phyloP scores from a whole-genome alignment of 1,140 invertebrate species.

The Ceratina australensis region DNA sequence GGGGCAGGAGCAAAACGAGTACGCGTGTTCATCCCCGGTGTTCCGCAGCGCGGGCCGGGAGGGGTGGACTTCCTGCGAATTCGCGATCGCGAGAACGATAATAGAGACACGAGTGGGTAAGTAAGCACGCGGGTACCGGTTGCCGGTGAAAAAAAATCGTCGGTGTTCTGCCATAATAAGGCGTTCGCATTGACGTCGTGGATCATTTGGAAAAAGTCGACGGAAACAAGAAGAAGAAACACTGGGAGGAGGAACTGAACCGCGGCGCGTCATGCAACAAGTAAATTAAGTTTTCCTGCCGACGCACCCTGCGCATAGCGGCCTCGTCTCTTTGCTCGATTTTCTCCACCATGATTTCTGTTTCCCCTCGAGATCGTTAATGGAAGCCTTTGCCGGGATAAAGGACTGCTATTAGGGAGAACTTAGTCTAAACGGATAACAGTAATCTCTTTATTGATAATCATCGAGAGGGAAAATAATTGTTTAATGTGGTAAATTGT shows the following conservation, averaged over 20 bases:
- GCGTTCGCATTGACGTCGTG: slow-evolving; percentile 15
- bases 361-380: background rate
- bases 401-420: background rate
- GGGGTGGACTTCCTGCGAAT: slow-evolving; percentile 27
- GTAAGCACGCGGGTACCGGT: slow-evolving; percentile 4
- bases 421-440: too few relatives aligned
- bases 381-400: background rate
- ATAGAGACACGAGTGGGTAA: slow-evolving; percentile 23
- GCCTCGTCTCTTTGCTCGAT: background rate
- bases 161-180: slow-evolving; percentile 14
- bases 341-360: background rate
- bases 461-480: too few relatives aligned
- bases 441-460: too few relatives aligned
- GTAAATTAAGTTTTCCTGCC: slow-evolving; percentile 28
- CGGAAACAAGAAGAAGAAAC: slow-evolving; percentile 2
- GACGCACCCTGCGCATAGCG: background rate
- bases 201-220: slow-evolving; percentile 2
- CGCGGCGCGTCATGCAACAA: slow-evolving; percentile 27
- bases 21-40: slow-evolving; percentile 4
- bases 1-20: background rate
- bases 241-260: slow-evolving; percentile 1
- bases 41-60: background rate
- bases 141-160: slow-evolving; percentile 11
- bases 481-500: too few relatives aligned
- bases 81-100: slow-evolving; percentile 41